These are phyloP conservation scores for Antedon mediterranea DNA, from an alignment of 53 echinoderm and acorn worm species.

Conservation along the genomic window DNA sequence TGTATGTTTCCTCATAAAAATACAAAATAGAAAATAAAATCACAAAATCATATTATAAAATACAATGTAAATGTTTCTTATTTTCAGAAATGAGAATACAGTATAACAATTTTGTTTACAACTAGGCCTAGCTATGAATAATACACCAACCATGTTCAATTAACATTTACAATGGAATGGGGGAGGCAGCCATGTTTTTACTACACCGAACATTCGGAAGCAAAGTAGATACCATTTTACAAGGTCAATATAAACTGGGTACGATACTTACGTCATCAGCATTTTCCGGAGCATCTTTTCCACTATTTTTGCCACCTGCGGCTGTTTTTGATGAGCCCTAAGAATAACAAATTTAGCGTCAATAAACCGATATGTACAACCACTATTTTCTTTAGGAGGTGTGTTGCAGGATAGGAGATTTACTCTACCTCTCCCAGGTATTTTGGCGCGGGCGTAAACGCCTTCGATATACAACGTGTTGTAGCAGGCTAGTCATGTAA, in stretches of 20 bases:
- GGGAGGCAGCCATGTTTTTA: not conserved
- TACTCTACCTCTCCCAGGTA: not conserved
- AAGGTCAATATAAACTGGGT: not conserved
- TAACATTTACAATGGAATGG: too few relatives aligned
- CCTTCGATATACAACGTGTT: not conserved
- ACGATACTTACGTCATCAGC: slow-evolving; percentile 37
- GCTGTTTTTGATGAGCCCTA: slow-evolving; percentile 5
- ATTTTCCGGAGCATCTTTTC: slow-evolving; percentile 39
- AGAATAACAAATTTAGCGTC: not conserved
- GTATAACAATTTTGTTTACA: too few relatives aligned
- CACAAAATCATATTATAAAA: too few relatives aligned
- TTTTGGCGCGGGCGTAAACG: not conserved
- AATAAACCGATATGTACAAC: not conserved
- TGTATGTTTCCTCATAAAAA: too few relatives aligned
- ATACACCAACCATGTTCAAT: too few relatives aligned
- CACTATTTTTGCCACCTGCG: slow-evolving; percentile 64
- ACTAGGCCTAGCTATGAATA: too few relatives aligned
- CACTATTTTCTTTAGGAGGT: not conserved
- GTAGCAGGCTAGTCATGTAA: not conserved
- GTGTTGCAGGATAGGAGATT: not conserved
- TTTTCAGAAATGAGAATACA: too few relatives aligned
- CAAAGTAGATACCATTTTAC: not conserved
- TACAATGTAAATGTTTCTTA: too few relatives aligned
- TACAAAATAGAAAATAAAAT: too few relatives aligned
- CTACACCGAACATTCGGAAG: not conserved